These are phyloP conservation scores for Corythornis cristatus DNA, from an alignment of 2,113 vertebrate species.

Conservation along the genomic window DNA sequence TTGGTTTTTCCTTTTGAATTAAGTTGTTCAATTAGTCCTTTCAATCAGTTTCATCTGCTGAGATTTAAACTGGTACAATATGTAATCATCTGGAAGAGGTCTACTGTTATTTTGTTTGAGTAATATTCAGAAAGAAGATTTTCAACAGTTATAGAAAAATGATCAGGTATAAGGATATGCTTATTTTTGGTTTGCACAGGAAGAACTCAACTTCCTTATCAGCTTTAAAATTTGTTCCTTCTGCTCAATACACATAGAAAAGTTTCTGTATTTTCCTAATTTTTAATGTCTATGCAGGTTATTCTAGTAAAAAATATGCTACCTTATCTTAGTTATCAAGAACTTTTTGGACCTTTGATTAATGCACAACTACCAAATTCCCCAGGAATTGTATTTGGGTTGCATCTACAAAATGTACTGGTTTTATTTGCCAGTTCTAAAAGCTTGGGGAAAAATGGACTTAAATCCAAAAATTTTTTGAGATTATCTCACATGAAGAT, in stretches of 20 bases:
- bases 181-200: not conserved
- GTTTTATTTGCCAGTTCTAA: not conserved
- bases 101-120: not conserved
- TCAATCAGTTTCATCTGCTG: not conserved
- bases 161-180: not conserved
- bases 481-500: not conserved
- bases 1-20: not conserved
- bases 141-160: not conserved
- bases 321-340: not conserved
- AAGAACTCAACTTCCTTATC: not conserved
- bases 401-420: not conserved
- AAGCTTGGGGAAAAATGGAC: not conserved
- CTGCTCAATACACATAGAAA: not conserved
- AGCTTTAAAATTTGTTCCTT: not conserved
- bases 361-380: not conserved
- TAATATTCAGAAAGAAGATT: not conserved
- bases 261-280: not conserved
- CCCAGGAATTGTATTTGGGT: not conserved
- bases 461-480: not conserved
- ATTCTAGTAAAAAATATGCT: not conserved
- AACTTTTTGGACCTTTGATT: not conserved
- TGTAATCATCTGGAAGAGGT: not conserved
- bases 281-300: not conserved
- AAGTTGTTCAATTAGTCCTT: not conserved
- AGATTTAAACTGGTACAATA: not conserved